phyloP scores from a whole-genome alignment of 2,797 vertebrate genomes.

The Cyprinodon diabolis region DNA sequence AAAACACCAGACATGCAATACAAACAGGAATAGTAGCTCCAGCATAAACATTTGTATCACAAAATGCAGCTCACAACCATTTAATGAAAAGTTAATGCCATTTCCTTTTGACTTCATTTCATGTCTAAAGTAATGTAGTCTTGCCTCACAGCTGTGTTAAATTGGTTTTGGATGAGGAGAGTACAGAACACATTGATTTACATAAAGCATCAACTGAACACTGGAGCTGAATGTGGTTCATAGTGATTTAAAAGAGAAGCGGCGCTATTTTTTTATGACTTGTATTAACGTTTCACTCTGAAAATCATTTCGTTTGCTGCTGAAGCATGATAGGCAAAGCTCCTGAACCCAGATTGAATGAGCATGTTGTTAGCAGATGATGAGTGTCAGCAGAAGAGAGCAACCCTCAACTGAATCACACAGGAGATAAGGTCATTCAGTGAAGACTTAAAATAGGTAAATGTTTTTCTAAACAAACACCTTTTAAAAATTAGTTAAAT shows the following conservation, averaged over 20 bases:
- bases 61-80: too few relatives aligned
- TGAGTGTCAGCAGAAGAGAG: slow-evolving; percentile 22
- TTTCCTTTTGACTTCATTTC: too few relatives aligned
- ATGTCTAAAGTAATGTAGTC: too few relatives aligned
- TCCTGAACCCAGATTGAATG: slow-evolving; percentile 12
- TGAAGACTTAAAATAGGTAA: slow-evolving; percentile 12
- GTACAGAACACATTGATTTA: not conserved
- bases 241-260: slow-evolving; percentile 1
- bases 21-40: too few relatives aligned
- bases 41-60: too few relatives aligned
- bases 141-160: too few relatives aligned
- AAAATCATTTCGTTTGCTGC: slow-evolving; percentile 34
- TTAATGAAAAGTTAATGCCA: too few relatives aligned
- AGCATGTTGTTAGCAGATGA: slow-evolving; percentile 18
- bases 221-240: slow-evolving; percentile 8
- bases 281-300: slow-evolving; percentile 20
- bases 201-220: not conserved
- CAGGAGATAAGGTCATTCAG: slow-evolving; percentile 27
- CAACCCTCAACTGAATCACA: slow-evolving; percentile 41
- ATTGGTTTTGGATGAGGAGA: too few relatives aligned
- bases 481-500: too few relatives aligned
- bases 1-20: too few relatives aligned
- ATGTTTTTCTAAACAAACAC: slow-evolving; percentile 9
- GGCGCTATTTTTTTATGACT: not conserved
- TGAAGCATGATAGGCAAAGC: slow-evolving; percentile 22